A percentile compares a stretch with the other conserved stretches of the same genome.
These are phyloP conservation scores for Leptoteleia sp. DNA, from an alignment of 1,140 invertebrate species.

Conservation along the genomic window DNA sequence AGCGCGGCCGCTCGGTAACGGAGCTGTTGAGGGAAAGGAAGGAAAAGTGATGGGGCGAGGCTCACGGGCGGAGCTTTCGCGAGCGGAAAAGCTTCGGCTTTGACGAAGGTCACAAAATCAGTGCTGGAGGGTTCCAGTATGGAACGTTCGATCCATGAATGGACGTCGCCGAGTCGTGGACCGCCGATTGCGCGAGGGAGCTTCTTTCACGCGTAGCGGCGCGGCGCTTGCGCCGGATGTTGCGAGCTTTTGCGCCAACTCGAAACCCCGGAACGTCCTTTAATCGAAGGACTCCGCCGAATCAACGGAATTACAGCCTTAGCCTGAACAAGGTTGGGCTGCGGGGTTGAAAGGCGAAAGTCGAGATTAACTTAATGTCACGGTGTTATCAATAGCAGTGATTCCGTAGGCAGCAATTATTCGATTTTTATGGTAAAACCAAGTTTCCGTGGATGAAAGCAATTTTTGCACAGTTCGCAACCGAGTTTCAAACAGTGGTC, in stretches of 20 bases:
- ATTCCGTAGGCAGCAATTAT: not conserved
- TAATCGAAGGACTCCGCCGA: constrained; percentile 67
- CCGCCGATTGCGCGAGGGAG: constrained; percentile 63
- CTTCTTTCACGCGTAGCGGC: constrained; percentile 66
- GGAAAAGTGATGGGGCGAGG: too few relatives aligned
- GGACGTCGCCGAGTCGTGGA: constrained; percentile 58
- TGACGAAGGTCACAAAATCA: too few relatives aligned
- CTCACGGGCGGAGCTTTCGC: too few relatives aligned
- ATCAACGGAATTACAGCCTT: constrained; percentile 37
- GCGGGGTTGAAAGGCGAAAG: constrained; percentile 4
- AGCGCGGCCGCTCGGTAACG: too few relatives aligned
- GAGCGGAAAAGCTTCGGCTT: too few relatives aligned
- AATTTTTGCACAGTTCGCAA: too few relatives aligned
- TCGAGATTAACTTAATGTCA: constrained; percentile 7
- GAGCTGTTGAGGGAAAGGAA: too few relatives aligned
- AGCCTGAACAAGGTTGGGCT: constrained; percentile 16
- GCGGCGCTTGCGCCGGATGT: constrained; percentile 47
- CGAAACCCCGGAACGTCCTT: constrained; percentile 63
- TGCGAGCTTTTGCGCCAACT: constrained; percentile 67
- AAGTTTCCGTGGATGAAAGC: not conserved
- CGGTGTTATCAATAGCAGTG: constrained; percentile 9
- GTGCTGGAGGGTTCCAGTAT: too few relatives aligned
- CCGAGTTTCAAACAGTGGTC: too few relatives aligned
- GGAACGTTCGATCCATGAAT: constrained; percentile 71
- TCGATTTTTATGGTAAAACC: too few relatives aligned